These are phyloP conservation scores for Dicaeum eximium DNA, from an alignment of 2,113 vertebrate species.

Conservation along the genomic window DNA sequence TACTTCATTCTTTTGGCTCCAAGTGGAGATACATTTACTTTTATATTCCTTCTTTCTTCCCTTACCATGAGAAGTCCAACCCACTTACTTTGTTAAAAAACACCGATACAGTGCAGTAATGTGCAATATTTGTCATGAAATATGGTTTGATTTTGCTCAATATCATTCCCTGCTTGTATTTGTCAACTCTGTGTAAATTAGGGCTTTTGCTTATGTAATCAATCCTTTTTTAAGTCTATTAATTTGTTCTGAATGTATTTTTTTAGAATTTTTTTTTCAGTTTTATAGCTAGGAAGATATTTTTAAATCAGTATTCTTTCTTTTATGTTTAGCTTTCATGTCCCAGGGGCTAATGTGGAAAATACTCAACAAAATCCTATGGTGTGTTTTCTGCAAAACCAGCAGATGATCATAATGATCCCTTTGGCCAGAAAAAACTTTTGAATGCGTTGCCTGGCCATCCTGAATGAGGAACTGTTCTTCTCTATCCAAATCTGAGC, in stretches of 20 bases:
- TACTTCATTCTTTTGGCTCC: neutral
- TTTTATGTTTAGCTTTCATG: neutral
- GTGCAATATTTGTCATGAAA: neutral
- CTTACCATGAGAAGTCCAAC: neutral
- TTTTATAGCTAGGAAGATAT: neutral
- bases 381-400: neutral
- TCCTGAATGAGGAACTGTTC: neutral
- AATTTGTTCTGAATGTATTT: neutral
- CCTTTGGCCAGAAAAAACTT: neutral
- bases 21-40: neutral
- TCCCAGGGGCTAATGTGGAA: neutral
- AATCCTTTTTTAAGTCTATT: neutral
- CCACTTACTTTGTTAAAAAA: neutral
- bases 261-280: neutral
- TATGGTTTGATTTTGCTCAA: fast-evolving
- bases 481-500: neutral
- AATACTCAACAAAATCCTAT: neutral
- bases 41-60: neutral
- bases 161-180: neutral
- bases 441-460: neutral
- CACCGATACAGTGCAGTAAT: neutral
- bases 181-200: neutral
- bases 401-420: neutral
- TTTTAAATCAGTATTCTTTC: neutral
- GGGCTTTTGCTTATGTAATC: neutral